Evolutionary conservation across 2,797 vertebrate species (phyloP).

Genomic region (Prunella strophiata): DNA sequence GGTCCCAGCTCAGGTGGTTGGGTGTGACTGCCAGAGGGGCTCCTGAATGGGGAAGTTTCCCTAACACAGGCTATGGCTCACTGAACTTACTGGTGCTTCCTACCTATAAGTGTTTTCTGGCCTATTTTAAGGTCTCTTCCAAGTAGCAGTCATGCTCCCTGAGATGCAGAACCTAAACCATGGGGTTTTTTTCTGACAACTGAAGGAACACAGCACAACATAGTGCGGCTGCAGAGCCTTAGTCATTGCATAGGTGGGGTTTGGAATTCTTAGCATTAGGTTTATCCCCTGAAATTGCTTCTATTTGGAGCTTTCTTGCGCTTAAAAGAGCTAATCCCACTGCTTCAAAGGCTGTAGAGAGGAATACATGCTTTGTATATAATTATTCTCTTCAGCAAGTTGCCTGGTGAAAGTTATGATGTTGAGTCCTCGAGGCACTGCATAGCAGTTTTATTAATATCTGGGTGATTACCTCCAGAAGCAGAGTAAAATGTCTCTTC

Average conservation of each 20-base stretch:
- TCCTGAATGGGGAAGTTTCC: neutral
- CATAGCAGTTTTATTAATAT: constrained; percentile 13
- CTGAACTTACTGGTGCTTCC: neutral
- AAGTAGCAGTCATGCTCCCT: neutral
- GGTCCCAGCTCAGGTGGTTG: neutral
- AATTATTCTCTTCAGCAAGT: constrained; percentile 9
- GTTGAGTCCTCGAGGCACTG: neutral
- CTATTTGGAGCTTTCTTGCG: constrained; percentile 46
- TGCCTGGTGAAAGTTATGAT: neutral
- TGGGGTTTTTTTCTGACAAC: neutral
- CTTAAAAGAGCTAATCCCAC: constrained; percentile 47
- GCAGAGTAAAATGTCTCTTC: neutral
- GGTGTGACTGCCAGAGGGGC: neutral
- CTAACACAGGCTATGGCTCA: neutral
- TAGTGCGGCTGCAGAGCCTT: neutral
- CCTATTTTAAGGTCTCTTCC: neutral
- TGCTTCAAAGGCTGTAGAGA: constrained; percentile 34
- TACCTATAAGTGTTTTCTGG: neutral
- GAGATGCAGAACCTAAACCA: neutral
- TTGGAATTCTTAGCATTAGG: constrained; percentile 1
- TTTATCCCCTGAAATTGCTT: constrained; percentile 57
- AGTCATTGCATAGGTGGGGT: neutral
- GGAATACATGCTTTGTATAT: constrained; percentile 41
- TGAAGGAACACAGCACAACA: neutral
- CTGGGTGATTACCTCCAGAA: neutral